A percentile compares a stretch with the other conserved stretches of the same genome.
phyloP scores from a whole-genome alignment of 2,113 vertebrate genomes.

The Fregetta grallaria region DNA sequence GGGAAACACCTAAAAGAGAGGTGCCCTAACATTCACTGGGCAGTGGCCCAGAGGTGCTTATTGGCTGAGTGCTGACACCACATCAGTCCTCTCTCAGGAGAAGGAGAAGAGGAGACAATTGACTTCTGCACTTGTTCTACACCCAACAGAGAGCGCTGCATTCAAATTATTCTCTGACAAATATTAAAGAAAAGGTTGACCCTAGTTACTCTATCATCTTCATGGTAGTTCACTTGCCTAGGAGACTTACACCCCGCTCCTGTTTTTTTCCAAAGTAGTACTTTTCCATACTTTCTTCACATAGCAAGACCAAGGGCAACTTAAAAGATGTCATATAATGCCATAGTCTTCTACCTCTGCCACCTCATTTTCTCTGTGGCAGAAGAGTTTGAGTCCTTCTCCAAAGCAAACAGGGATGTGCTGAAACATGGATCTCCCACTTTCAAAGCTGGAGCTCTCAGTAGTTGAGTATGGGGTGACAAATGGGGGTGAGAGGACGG shows the following conservation, averaged over 20 bases:
- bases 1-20: background rate
- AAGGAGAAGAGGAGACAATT: background rate
- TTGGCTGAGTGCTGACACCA: background rate
- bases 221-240: background rate
- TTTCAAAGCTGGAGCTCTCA: background rate
- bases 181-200: background rate
- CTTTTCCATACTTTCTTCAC: background rate
- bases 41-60: background rate
- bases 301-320: background rate
- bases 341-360: background rate
- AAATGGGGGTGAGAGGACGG: background rate
- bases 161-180: background rate
- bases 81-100: background rate
- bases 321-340: background rate
- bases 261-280: background rate
- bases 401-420: background rate
- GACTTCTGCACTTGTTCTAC: background rate
- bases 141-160: background rate
- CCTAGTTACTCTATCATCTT: background rate
- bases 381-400: background rate
- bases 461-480: background rate
- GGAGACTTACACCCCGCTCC: background rate
- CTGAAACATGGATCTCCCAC: background rate
- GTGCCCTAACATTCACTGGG: background rate
- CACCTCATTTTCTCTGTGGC: background rate